A percentile compares a stretch with the other conserved stretches of the same genome.
phyloP scores from a whole-genome alignment of 2,797 vertebrate species.

The Acanthopagrus latus region DNA sequence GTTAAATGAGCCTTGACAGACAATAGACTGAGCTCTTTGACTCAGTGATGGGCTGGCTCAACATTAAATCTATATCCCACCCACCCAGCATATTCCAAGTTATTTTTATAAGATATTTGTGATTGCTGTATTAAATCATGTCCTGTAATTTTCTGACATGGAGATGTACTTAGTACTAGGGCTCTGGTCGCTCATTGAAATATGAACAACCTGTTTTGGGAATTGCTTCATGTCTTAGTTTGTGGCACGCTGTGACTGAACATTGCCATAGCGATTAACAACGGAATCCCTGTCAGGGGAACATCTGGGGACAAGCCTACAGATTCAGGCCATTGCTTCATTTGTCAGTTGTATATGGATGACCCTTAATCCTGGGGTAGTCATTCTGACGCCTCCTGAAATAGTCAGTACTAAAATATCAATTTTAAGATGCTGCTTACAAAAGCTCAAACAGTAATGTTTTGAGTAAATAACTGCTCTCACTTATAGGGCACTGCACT shows the following conservation, averaged over 20 bases:
- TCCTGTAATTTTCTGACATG: not conserved
- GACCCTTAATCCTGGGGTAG: not conserved
- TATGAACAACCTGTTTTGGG: not conserved
- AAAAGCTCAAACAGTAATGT: not conserved
- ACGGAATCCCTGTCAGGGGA: not conserved
- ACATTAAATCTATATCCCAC: not conserved
- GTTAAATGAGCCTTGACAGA: not conserved
- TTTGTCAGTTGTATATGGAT: not conserved
- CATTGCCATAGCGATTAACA: not conserved
- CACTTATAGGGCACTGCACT: not conserved
- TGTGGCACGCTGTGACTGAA: not conserved
- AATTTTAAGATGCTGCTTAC: not conserved
- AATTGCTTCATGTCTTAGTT: not conserved
- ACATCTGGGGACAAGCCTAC: no score
- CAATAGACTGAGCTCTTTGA: not conserved
- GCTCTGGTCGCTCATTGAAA: not conserved
- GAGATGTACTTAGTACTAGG: not conserved
- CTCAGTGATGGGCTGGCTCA: not conserved
- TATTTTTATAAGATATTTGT: no score
- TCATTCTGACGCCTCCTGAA: not conserved
- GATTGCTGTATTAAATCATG: not conserved
- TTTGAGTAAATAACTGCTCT: not conserved
- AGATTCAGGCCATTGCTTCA: not conserved
- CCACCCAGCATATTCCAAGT: not conserved
- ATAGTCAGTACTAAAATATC: not conserved